Evolutionary conservation across 2,888 invertebrate species (phyloP).

Genomic region (Linnaemya vulpina): DNA sequence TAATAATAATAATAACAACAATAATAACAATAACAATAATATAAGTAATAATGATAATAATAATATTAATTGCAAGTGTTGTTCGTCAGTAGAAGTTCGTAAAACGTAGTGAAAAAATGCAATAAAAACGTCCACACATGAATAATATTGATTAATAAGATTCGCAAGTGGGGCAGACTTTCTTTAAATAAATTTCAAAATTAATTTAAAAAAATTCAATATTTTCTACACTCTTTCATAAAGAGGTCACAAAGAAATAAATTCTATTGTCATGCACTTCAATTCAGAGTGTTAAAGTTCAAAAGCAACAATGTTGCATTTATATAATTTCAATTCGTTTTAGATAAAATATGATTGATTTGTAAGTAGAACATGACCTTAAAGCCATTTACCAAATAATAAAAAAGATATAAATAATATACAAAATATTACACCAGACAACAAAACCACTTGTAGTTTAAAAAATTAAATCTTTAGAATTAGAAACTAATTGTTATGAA

Average conservation of each 20-base stretch:
- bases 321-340: slow-evolving; percentile 14
- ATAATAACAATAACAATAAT: no score
- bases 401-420: slow-evolving; percentile 3
- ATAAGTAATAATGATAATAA: no score
- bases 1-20: no score
- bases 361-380: slow-evolving; percentile 58
- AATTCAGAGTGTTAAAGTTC: not conserved
- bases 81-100: no score
- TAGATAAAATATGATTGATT: slow-evolving; percentile 44
- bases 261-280: not conserved
- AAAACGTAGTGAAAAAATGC: no score
- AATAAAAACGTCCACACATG: no score
- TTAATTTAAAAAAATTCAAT: not conserved
- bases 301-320: not conserved
- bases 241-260: not conserved
- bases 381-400: slow-evolving; percentile 15
- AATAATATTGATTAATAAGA: no score
- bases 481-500: no score
- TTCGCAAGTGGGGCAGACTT: no score
- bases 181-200: no score
- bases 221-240: not conserved
- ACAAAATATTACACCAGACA: not conserved
- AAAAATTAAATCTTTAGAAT: no score
- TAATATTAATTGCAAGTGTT: no score
- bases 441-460: not conserved